Conservation (phyloP, 2,888 invertebrate genomes). For the Drosophila paramelanica region DNA sequence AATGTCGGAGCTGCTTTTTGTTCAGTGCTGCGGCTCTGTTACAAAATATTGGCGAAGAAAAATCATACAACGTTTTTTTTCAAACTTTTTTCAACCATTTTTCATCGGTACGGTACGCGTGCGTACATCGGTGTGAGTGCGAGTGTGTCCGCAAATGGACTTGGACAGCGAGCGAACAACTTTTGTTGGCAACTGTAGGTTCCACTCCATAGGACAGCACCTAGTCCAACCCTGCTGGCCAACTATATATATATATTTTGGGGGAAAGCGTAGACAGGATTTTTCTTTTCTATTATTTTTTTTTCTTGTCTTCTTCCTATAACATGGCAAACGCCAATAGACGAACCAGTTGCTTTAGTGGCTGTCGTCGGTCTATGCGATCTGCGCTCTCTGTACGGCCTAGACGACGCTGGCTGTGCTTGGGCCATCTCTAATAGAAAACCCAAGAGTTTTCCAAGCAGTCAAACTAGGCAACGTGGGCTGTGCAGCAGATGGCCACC, state of each 20-base stretch:
- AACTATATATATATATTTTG: constrained; percentile 47
- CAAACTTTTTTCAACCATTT: constrained; percentile 83
- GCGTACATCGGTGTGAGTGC: constrained; percentile 25
- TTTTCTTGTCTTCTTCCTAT: not conserved
- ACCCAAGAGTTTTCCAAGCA: constrained; percentile 77
- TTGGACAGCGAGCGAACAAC: not conserved
- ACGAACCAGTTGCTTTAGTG: constrained; percentile 48
- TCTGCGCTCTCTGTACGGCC: constrained; percentile 61
- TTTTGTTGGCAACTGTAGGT: constrained; percentile 3
- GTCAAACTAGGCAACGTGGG: constrained; percentile 71
- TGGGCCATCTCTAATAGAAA: constrained; percentile 68
- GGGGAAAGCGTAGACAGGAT: constrained; percentile 76
- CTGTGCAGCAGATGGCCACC: constrained; percentile 22
- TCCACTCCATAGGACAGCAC: not conserved
- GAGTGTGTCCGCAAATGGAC: not conserved
- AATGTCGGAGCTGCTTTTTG: constrained; percentile 57
- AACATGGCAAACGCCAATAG: constrained; percentile 46
- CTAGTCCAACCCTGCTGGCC: constrained; percentile 22
- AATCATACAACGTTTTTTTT: constrained; percentile 84
- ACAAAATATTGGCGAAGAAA: constrained; percentile 85
- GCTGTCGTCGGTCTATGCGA: constrained; percentile 58
- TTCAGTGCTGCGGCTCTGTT: constrained; percentile 82
- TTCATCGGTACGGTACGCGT: constrained; percentile 76
- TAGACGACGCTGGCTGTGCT: constrained; percentile 21
- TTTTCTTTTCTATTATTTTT: constrained; percentile 54